Evolutionary conservation across 2,888 invertebrate genomes (phyloP).

Genomic region (Hydroisotoma schaefferi): DNA sequence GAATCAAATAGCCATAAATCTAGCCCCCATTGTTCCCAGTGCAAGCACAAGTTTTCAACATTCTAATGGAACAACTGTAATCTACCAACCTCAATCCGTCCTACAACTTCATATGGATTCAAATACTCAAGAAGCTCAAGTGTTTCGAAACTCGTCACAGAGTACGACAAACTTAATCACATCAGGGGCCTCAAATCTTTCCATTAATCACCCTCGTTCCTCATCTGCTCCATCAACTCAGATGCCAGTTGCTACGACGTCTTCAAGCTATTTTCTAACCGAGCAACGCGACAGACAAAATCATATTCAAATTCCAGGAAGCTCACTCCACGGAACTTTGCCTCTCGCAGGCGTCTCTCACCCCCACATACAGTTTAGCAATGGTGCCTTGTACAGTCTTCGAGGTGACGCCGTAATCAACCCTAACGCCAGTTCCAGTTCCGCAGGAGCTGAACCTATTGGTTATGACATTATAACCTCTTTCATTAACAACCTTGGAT

Average conservation of each 20-base stretch:
- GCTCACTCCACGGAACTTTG: background rate
- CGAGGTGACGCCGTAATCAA: conserved; percentile 9
- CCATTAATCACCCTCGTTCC: background rate
- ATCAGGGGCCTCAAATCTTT: background rate
- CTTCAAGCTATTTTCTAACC: background rate
- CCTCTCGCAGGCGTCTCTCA: background rate
- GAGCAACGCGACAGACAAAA: conserved; percentile 1
- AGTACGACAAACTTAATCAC: background rate
- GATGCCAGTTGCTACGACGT: background rate
- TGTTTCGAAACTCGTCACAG: background rate
- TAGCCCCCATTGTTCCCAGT: background rate
- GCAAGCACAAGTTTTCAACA: background rate
- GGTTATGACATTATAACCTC: conserved; percentile 31
- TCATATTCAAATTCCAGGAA: background rate
- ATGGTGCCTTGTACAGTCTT: conserved; percentile 8
- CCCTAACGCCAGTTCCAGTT: conserved; percentile 3
- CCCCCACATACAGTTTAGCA: background rate
- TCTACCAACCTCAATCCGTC: background rate
- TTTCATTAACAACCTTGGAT: conserved; percentile 27
- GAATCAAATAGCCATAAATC: background rate
- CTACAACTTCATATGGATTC: background rate
- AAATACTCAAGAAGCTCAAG: background rate
- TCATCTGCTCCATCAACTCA: background rate
- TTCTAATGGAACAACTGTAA: background rate
- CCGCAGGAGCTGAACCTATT: conserved; percentile 27